A percentile compares a stretch with the other conserved stretches of the same genome.
These are phyloP conservation scores for Gymnorhina tibicen DNA, from an alignment of 2,113 vertebrate species.

Conservation along the genomic window DNA sequence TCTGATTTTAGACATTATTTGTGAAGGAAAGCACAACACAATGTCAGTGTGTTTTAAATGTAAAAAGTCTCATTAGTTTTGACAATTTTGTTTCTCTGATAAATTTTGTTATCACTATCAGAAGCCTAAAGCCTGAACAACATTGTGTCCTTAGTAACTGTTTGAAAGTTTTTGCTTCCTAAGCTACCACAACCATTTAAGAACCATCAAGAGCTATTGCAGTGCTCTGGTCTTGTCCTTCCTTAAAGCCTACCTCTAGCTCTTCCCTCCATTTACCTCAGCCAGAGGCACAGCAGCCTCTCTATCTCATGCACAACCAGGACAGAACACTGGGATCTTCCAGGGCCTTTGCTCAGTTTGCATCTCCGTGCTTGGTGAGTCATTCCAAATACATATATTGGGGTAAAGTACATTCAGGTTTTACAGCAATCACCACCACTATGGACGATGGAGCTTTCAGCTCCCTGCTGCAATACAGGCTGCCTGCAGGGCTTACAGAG, in stretches of 20 bases:
- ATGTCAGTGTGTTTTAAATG: background rate
- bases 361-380: background rate
- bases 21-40: background rate
- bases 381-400: background rate
- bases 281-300: background rate
- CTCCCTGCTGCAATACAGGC: background rate
- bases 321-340: background rate
- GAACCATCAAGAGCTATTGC: background rate
- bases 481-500: background rate
- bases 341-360: background rate
- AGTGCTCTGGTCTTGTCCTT: background rate
- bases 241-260: background rate
- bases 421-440: background rate
- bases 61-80: background rate
- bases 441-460: background rate
- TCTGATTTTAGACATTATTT: background rate
- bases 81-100: background rate
- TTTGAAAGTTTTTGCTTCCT: background rate
- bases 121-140: background rate
- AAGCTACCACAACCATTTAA: background rate
- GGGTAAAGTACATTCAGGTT: background rate
- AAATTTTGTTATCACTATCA: background rate
- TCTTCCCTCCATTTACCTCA: background rate
- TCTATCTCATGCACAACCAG: background rate
- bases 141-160: background rate